phyloP scores from a whole-genome alignment of 1,140 invertebrate species.

The Asobara japonica region DNA sequence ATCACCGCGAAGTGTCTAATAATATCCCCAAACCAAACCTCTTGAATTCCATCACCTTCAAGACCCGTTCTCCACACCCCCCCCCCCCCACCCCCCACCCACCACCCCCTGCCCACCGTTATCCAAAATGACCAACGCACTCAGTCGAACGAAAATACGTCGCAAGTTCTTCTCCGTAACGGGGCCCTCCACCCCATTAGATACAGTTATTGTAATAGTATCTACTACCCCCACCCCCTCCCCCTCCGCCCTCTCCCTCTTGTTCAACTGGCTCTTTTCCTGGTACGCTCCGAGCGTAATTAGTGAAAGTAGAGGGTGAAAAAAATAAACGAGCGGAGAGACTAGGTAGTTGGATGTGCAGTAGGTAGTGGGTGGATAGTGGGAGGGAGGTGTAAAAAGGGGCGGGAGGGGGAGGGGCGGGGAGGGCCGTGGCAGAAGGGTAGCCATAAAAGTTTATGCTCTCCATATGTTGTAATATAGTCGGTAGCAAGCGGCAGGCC shows the following conservation, averaged over 20 bases:
- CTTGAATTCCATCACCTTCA: too few relatives aligned
- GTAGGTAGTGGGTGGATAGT: constrained; percentile 1
- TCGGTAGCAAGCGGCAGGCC: constrained; percentile 60
- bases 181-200: constrained; percentile 23
- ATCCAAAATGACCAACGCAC: background rate
- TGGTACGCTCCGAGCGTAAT: constrained; percentile 54
- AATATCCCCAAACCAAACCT: too few relatives aligned
- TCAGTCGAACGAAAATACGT: background rate
- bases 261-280: constrained; percentile 32
- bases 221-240: background rate
- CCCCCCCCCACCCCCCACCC: too few relatives aligned
- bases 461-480: constrained; percentile 69
- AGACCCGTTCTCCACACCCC: too few relatives aligned
- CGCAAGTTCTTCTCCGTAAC: background rate
- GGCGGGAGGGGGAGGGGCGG: constrained; percentile 40
- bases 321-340: constrained; percentile 29
- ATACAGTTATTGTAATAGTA: constrained; percentile 21
- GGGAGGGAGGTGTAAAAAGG: constrained; percentile 41
- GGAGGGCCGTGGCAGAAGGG: constrained; percentile 58
- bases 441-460: constrained; percentile 69
- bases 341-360: constrained; percentile 9
- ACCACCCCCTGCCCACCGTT: too few relatives aligned
- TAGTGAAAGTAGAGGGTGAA: constrained; percentile 57
- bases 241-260: background rate
- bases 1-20: too few relatives aligned